These are phyloP conservation scores for Deilephila porcellus DNA, from an alignment of 2,888 invertebrate genomes.

Conservation along the genomic window DNA sequence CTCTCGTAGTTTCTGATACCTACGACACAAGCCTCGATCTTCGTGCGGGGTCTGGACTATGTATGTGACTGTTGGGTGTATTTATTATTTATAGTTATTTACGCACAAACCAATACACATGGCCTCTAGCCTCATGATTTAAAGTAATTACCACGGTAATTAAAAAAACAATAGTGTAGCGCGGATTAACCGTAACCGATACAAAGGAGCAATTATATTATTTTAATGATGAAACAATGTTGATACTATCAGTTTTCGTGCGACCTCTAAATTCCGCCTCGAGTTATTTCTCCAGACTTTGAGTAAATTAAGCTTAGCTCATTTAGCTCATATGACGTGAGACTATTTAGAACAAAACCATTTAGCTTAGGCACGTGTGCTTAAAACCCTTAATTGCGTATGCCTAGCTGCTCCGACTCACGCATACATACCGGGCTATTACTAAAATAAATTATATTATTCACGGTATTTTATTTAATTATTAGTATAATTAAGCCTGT, in stretches of 20 bases:
- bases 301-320: background rate
- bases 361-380: constrained; percentile 4
- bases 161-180: no score
- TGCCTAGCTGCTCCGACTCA: background rate
- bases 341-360: background rate
- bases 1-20: no score
- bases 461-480: background rate
- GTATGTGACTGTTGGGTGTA: no score
- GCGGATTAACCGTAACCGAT: no score
- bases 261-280: constrained; percentile 1
- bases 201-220: background rate
- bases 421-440: background rate
- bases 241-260: background rate
- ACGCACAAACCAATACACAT: no score
- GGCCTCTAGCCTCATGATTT: no score
- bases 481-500: no score
- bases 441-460: background rate
- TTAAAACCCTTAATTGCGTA: constrained; percentile 1
- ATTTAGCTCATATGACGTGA: constrained; percentile 7
- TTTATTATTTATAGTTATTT: no score
- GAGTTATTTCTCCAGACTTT: background rate
- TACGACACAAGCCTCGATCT: no score
- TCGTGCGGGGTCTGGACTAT: no score
- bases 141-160: no score
- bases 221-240: background rate